Evolutionary conservation across 1,140 invertebrate genomes (phyloP).

Genomic region (Pseudomyrmex dendroicus): DNA sequence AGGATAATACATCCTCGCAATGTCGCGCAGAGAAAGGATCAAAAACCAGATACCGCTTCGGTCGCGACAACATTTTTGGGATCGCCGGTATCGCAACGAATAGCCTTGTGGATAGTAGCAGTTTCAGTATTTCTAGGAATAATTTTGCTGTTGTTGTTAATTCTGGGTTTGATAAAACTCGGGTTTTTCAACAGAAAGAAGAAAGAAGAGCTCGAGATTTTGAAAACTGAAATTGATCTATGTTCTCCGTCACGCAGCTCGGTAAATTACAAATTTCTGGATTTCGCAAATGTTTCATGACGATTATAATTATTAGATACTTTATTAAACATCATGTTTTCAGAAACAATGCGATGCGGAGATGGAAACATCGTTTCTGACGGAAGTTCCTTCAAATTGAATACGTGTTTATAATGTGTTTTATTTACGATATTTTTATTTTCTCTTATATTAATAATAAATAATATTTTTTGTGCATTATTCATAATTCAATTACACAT

Average conservation of each 20-base stretch:
- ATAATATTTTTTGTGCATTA: constrained; percentile 30
- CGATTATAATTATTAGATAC: constrained; percentile 4
- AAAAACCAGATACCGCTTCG: constrained; percentile 62
- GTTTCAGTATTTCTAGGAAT: constrained; percentile 81
- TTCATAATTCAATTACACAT: constrained; percentile 19
- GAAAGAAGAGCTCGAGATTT: constrained; percentile 76
- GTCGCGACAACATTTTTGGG: constrained; percentile 79
- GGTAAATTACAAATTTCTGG: not conserved
- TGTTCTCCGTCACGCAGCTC: constrained; percentile 12
- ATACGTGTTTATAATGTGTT: not conserved
- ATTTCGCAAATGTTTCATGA: not conserved
- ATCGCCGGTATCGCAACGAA: constrained; percentile 60
- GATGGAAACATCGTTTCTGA: constrained; percentile 62
- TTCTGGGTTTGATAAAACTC: constrained; percentile 78
- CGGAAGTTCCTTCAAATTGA: constrained; percentile 51
- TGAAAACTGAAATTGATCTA: constrained; percentile 70
- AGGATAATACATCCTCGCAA: constrained; percentile 67
- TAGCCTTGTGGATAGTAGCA: constrained; percentile 80
- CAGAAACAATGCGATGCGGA: constrained; percentile 40
- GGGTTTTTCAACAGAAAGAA: constrained; percentile 82
- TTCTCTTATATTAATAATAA: constrained; percentile 46
- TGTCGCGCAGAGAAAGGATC: constrained; percentile 54
- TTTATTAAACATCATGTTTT: constrained; percentile 34
- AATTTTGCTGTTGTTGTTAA: constrained; percentile 76
- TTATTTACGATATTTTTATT: constrained; percentile 45